A percentile compares a stretch with the other conserved stretches of the same genome.
phyloP scores from a whole-genome alignment of 2,888 invertebrate genomes.

The Apodemia hepburni region DNA sequence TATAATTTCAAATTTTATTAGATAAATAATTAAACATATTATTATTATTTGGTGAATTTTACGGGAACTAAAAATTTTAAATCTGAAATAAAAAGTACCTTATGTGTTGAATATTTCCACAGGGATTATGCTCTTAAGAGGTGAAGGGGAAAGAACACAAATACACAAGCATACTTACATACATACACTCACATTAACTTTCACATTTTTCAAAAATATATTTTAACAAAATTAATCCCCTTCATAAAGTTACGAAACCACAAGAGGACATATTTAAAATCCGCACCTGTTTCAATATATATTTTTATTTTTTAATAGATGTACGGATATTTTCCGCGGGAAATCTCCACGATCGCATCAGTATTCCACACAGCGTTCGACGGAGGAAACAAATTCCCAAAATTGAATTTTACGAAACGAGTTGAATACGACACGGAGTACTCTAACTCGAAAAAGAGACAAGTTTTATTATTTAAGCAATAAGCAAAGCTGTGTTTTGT shows the following conservation, averaged over 20 bases:
- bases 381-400: constrained; percentile 79
- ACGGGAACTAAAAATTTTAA: no score
- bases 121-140: no score
- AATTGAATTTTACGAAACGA: constrained; percentile 80
- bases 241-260: not conserved
- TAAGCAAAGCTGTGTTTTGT: constrained; percentile 48
- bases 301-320: constrained; percentile 14
- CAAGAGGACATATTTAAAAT: not conserved
- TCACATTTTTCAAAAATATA: no score
- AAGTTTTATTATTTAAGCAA: constrained; percentile 73
- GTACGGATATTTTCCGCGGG: constrained; percentile 17
- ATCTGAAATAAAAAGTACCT: no score
- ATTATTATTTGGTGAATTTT: no score
- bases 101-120: no score
- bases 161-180: no score
- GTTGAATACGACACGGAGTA: constrained; percentile 75
- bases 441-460: constrained; percentile 69
- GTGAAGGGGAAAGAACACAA: no score
- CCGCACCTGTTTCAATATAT: not conserved
- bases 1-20: no score
- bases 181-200: no score
- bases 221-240: no score
- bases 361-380: constrained; percentile 70
- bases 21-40: no score
- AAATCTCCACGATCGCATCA: constrained; percentile 45